phyloP scores from a whole-genome alignment of 2,797 vertebrate genomes.

The Hafferia zeledoni region DNA sequence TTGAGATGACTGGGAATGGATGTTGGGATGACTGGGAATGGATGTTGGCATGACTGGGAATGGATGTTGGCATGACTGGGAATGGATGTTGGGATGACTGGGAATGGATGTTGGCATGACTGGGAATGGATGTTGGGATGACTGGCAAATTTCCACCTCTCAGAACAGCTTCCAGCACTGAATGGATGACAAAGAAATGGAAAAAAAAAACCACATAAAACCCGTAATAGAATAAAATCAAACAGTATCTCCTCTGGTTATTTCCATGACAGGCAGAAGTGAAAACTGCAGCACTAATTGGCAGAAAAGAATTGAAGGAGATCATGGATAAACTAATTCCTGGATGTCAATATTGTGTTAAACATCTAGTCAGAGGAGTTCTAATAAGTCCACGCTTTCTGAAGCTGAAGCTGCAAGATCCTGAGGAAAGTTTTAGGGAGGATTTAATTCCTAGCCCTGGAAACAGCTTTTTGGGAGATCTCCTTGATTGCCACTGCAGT shows the following conservation, averaged over 20 bases:
- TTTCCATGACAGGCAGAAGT: not conserved
- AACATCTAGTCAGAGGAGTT: not conserved
- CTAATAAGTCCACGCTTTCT: not conserved
- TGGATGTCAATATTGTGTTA: slow-evolving; percentile 24
- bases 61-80: too few relatives aligned
- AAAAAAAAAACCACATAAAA: not conserved
- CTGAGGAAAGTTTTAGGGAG: not conserved
- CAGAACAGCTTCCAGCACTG: not conserved
- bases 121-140: too few relatives aligned
- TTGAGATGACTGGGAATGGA: too few relatives aligned
- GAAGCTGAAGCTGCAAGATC: slow-evolving; percentile 2
- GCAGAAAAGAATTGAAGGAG: slow-evolving; percentile 26
- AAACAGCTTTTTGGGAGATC: not conserved
- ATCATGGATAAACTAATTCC: slow-evolving; percentile 34
- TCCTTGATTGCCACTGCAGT: not conserved
- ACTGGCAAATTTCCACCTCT: not conserved
- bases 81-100: too few relatives aligned
- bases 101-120: too few relatives aligned
- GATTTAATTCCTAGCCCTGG: not conserved
- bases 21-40: too few relatives aligned
- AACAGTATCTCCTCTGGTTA: not conserved
- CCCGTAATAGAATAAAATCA: not conserved
- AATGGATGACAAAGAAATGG: not conserved
- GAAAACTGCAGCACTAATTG: not conserved
- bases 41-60: too few relatives aligned